Base-by-base conservation (phyloP, 2,113 vertebrate genomes). In the Xiphophorus maculatus region DNA sequence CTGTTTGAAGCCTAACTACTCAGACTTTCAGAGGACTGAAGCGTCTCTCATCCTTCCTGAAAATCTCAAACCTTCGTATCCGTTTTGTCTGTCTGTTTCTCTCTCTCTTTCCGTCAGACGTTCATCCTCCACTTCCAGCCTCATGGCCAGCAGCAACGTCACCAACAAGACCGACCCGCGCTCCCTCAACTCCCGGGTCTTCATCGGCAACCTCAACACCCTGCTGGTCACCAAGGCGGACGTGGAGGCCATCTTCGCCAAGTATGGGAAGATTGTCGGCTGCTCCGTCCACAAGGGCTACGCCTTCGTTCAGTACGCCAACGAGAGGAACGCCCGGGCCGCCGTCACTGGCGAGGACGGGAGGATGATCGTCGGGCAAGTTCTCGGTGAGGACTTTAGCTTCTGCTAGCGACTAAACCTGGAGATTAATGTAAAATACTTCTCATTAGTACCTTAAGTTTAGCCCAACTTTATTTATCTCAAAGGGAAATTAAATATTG, bases 241-340 rank as follows among this genome's bases (percentile, higher is more conserved):
- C 9, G 96, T 97, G 54, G 96, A 97, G 84, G 95, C 95, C 79
- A 96, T 97, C 90, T 97, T 97, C 88, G 89, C 95, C 48, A 97
- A 97, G 85, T 97, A 97, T 0, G 96, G 96, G 80, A 97, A 96
- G 93, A 95, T 97, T 32, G 95, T 97, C 6, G 96, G 96, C 76
- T 97, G 96, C 93, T 97, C 96, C 1, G 95, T 97, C 71, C 96
- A 97, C 94, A 97, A 97, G 91, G 96, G 96, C 84, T 97, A 95
- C 86, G 96, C 96, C 83, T 97, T 97, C 2, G 96, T 97, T 60
- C 96, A 97, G 66, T 97, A 93, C 65, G 90, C 94, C 87, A 96
- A 96, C 8, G 96, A 97, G 89, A 93, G 96, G 81, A 96, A 95
- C 62, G 96, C 96, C 51, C 94, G 96, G 0, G 63, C 95, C 1